Base-by-base conservation (phyloP, 2,888 invertebrate species). In the Rhopalosiphum nymphaeae region DNA sequence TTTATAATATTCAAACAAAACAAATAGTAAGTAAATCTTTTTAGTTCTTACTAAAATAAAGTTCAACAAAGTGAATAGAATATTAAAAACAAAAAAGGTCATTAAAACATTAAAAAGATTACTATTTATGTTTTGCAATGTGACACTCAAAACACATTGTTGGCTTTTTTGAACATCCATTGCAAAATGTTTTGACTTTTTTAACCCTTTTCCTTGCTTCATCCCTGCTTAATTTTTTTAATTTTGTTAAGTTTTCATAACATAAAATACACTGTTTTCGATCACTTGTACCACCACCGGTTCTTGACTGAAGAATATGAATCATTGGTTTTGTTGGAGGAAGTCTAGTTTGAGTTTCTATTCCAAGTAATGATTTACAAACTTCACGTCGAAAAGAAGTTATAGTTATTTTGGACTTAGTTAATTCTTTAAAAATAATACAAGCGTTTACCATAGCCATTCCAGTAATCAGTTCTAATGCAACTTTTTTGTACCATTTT, bases 401-500 rank as follows among this genome's bases (percentile, higher is more conserved):
- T 36, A 78, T 36, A 36, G n/a, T 78, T 78, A 78, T 78, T 36
- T 78, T 78, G 78, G n/a, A 78, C 36, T 36, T 78, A 36, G n/a
- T 78, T 78, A 78, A 36, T 78, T 78, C 78, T 78, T 78, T 78
- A 36, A 78, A 78, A 78, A 78, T 36, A n/a, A 36, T 78, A 78
- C n/a, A 36, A 36, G 36, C 36, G 36, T 78, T 78, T n/a, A 78
- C 36, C 78, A 78, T 78, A 36, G 36, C 78, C 78, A 36, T 78
- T 78, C 36, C 36, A 78, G 78, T 78, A 5, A 90, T 16, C 0
- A 94, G n/a, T 56, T 94, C 94, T 29, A 91, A 49, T 26, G 49
- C 25, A 49, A 94, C 87, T 94, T 94, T 94, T n/a, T 53, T 84
- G 61, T 86, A 94, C 94, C 91, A 94, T 91, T 91, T 94, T 36